These are phyloP conservation scores for Sphenodon punctatus DNA, from an alignment of 2,797 vertebrate genomes.

Conservation along the genomic window DNA sequence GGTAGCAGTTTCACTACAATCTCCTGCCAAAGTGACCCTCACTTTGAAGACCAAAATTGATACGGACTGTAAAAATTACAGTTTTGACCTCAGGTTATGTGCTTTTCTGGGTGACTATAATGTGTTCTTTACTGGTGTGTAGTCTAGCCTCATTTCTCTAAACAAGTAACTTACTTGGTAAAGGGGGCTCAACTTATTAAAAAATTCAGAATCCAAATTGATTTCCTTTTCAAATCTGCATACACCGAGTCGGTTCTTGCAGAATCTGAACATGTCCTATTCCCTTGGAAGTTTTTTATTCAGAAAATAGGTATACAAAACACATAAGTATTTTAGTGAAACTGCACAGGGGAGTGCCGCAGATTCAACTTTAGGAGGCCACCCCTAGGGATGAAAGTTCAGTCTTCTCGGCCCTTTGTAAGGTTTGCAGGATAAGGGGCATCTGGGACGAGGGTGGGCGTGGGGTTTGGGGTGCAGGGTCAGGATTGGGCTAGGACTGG, in stretches of 20 bases:
- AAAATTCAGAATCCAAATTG: not conserved
- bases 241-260: not conserved
- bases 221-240: not conserved
- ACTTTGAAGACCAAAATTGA: slow-evolving; percentile 70
- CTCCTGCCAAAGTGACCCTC: slow-evolving; percentile 65
- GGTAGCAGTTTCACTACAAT: slow-evolving; percentile 67
- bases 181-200: not conserved
- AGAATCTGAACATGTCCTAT: not conserved
- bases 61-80: slow-evolving; percentile 62
- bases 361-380: too few species aligned
- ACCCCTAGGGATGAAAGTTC: too few species aligned
- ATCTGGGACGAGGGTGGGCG: too few species aligned
- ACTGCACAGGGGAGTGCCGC: too few species aligned
- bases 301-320: too few species aligned
- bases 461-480: too few species aligned
- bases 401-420: too few species aligned
- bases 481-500: too few species aligned
- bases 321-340: too few species aligned
- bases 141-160: slow-evolving; percentile 23
- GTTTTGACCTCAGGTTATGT: slow-evolving; percentile 49
- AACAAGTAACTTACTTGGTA: not conserved
- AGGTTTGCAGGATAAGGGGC: too few species aligned
- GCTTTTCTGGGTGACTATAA: slow-evolving; percentile 26
- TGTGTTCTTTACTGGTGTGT: slow-evolving; percentile 26
- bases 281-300: not conserved